Evolutionary conservation across 1,140 invertebrate genomes (phyloP), one percentile per base, ranked within the genome.

Genomic region (Cotesia typhae): DNA sequence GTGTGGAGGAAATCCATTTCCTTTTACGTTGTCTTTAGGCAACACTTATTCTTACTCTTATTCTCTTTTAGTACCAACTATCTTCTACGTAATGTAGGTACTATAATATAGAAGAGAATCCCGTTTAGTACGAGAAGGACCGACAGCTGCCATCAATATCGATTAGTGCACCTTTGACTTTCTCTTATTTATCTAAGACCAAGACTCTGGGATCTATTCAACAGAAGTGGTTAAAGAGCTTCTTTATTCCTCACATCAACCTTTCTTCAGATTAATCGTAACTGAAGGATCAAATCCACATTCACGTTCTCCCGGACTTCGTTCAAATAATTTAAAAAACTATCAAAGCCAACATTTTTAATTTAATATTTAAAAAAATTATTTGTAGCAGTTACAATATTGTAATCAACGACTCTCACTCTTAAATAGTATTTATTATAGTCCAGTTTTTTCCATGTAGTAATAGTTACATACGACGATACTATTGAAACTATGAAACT

Each of bases 1-100:
- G 82, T 85, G 84, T 79, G 76, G 77, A 85, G 83, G 83, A 85
- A 84, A 84, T 83, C 74, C 83, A 83, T 83, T 84, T 84, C 83
- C 83, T 85, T 84, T 83, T 79, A 81, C 79, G 79, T 75, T 67
- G 66, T 57, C 72, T 67, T 17, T 38, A 55, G 17, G 57, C 57
- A 47, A 47, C 41, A 28, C n/a, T 55, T 17, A 52, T 55, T 55
- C 53, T n/a, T 20, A 20, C 57, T 10, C 28, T 28, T 28, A 28
- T 28, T 28, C 28, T 28, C 28, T 47, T 47, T 47, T 47, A 47
- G 41, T 47, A 10, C 41, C 5, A 47, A 36, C 52, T 65, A 37
- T n/a, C 52, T 41, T 60, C 70, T 65, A 71, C 64, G 53, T 59
- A 71, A 36, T 63, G 9, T 61, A 52, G 20, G 28, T 35, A 35